Percentiles rank a stretch among this genome's conserved stretches.
Evolutionary conservation across 2,797 vertebrate genomes (phyloP).

Genomic region (Spinibarbus caldwelli): DNA sequence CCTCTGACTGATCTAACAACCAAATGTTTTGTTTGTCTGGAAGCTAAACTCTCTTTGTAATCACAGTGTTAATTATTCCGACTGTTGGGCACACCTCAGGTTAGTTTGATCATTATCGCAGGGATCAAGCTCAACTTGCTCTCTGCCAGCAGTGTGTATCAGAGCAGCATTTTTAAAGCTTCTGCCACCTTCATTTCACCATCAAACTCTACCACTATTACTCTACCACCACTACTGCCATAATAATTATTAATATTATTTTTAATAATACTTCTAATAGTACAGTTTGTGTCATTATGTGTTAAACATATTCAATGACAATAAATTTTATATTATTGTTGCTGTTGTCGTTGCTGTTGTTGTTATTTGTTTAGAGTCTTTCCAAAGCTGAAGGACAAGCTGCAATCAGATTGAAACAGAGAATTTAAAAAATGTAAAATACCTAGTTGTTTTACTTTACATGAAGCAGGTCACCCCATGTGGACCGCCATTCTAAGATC

Average conservation of each 20-base stretch:
- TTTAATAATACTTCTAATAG: background rate
- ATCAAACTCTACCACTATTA: background rate
- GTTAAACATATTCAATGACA: background rate
- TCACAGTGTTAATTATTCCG: conserved; percentile 47
- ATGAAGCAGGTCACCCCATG: background rate
- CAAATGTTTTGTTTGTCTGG: conserved; percentile 16
- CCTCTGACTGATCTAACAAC: background rate
- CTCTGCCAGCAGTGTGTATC: background rate
- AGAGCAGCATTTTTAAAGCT: background rate
- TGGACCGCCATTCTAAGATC: background rate
- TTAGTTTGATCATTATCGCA: conserved; percentile 43
- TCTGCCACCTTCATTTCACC: background rate
- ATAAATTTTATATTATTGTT: background rate
- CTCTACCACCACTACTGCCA: background rate
- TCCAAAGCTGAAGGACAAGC: background rate
- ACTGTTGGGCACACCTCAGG: conserved; percentile 31
- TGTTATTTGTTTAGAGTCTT: background rate
- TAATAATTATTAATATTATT: background rate
- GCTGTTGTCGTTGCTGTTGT: background rate
- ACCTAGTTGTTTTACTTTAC: background rate
- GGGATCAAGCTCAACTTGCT: conserved; percentile 29
- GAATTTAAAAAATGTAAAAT: background rate
- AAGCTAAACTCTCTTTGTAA: conserved; percentile 29
- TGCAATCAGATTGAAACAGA: background rate
- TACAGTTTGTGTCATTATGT: background rate